These are phyloP conservation scores for Ophioninae sp. DNA, from an alignment of 2,888 invertebrate genomes.

Conservation along the genomic window DNA sequence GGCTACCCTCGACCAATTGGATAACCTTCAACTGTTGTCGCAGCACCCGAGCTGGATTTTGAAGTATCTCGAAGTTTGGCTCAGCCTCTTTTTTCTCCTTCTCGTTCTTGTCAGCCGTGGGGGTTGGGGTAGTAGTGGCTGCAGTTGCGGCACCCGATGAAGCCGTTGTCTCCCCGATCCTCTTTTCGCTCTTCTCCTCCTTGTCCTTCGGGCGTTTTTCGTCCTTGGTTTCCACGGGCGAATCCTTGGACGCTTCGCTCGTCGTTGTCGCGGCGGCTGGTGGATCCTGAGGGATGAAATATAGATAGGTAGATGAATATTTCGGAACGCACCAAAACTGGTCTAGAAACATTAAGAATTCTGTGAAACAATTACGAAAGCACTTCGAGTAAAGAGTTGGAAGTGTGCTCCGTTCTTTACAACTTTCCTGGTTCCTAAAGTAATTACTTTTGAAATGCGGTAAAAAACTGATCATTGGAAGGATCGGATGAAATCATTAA, in stretches of 20 bases:
- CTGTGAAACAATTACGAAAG: too few species aligned
- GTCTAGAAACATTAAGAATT: too few species aligned
- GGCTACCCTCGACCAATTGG: conserved; percentile 89
- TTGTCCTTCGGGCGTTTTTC: conserved; percentile 78
- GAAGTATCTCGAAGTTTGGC: conserved; percentile 93
- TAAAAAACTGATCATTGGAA: too few species aligned
- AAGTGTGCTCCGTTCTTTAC: too few species aligned
- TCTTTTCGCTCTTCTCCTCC: conserved; percentile 79
- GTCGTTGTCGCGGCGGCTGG: conserved; percentile 65
- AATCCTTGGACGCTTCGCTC: conserved; percentile 47
- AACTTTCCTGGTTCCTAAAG: too few species aligned
- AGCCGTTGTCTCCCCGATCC: conserved; percentile 76
- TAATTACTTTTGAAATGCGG: too few species aligned
- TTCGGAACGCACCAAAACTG: too few species aligned
- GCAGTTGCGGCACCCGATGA: conserved; percentile 1
- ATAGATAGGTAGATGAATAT: background rate
- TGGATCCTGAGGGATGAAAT: conserved; percentile 71
- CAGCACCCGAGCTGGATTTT: conserved; percentile 97
- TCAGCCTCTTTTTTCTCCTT: conserved; percentile 92
- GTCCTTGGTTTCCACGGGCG: conserved; percentile 73
- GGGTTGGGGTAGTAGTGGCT: background rate
- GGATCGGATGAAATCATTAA: too few species aligned
- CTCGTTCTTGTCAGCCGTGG: conserved; percentile 76
- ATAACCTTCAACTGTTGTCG: conserved; percentile 93
- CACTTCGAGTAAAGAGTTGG: too few species aligned